Percentiles rank a stretch among this genome's conserved stretches.
Evolutionary conservation across 1,140 invertebrate genomes (phyloP).

Genomic region (Chelonus insularis): DNA sequence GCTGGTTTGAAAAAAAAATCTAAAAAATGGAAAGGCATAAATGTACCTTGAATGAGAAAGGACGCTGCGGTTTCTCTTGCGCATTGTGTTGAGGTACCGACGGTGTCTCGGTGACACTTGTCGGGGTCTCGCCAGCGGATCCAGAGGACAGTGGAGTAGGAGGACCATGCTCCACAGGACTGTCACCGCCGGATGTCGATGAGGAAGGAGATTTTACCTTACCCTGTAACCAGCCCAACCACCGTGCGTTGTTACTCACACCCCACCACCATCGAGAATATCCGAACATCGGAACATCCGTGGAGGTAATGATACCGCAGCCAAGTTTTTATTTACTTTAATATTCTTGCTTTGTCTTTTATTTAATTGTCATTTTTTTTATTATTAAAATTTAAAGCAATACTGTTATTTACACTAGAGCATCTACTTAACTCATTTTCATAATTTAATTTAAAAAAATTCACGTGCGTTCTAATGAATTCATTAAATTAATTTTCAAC

Average conservation of each 20-base stretch:
- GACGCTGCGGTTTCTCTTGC: slow-evolving; percentile 65
- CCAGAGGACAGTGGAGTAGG: slow-evolving; percentile 55
- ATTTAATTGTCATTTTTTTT: slow-evolving; percentile 8
- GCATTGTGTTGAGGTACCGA: slow-evolving; percentile 52
- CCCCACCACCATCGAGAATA: slow-evolving; percentile 49
- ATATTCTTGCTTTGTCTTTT: not conserved
- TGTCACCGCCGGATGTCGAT: slow-evolving; percentile 58
- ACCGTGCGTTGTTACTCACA: slow-evolving; percentile 57
- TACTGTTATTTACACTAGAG: not conserved
- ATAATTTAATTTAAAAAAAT: not conserved
- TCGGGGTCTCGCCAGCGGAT: slow-evolving; percentile 48
- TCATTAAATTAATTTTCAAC: slow-evolving; percentile 16
- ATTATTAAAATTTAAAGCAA: not conserved
- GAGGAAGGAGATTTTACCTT: slow-evolving; percentile 68
- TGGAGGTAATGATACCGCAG: slow-evolving; percentile 20
- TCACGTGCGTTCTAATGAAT: slow-evolving; percentile 21
- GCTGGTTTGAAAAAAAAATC: not conserved
- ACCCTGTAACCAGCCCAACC: slow-evolving; percentile 66
- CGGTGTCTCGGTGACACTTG: slow-evolving; percentile 48
- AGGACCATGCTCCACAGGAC: slow-evolving; percentile 60
- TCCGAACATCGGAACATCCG: slow-evolving; percentile 5
- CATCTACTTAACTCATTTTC: not conserved
- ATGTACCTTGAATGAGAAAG: slow-evolving; percentile 69
- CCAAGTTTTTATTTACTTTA: slow-evolving; percentile 19
- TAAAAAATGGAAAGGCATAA: not conserved